Evolutionary conservation across 1,140 invertebrate species (phyloP), one percentile per base, ranked within the genome.

Genomic region (Papilio xuthus): DNA sequence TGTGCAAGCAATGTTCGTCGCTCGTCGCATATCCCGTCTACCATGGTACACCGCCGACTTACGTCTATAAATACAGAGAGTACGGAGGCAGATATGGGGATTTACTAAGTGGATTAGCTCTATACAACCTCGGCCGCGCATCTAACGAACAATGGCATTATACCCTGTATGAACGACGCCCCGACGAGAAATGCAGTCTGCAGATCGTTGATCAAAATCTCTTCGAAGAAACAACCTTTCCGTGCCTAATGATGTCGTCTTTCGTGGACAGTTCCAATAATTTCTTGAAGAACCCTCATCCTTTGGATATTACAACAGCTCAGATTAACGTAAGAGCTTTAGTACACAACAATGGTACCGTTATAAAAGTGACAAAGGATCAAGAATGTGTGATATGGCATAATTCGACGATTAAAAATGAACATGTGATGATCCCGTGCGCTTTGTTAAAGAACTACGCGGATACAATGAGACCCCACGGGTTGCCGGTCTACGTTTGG

Each of bases 341-440:
- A 78, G 71, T 90, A 6, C 84, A 80, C 15, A 82, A 83, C 32
- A 89, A 83, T 60, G 87, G 85, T 1, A 75, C 84, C 2, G 78
- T 81, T 6, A 71, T 93, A 18, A 84, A 85, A 79, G 84, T 92
- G 28, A 88, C 83, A 2, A 81, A 86, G 42, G 86, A 89, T 8
- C 90, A 91, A 50, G 88, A 90, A 41, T 93, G 92, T 47, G 81
- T 92, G 18, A 78, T 92, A 28, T 92, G 92, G 92, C 91, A 92
- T 69, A 93, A 93, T 75, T 79, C 82, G 12, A 89, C 88, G 0
- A 70, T 81, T 37, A 79, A 79, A n/a, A 86, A 85, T 32, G 85
- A 90, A 67, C 88, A 80, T 41, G 86, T 88, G 26, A 71, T 83
- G 1, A 81, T 93, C 26, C 88, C 90, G 4, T 93, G 92, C 80